Percentiles rank a stretch among this genome's conserved stretches.
Conservation (phyloP, 2,888 invertebrate genomes). For the Cosmia trapezina region DNA sequence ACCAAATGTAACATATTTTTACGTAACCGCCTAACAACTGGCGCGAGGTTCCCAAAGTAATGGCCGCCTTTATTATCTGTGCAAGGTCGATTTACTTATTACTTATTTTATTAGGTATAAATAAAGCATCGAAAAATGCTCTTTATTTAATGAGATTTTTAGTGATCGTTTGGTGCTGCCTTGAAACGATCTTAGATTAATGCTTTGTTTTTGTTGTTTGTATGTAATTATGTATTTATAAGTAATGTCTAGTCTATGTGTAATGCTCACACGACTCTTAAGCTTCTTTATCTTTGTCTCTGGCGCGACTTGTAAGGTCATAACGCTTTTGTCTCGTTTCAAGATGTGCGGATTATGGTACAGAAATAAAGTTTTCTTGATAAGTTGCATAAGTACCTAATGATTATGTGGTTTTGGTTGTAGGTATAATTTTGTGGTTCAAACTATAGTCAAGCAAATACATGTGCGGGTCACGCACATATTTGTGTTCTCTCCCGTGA, state of each 20-base stretch:
- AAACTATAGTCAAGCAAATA: no score
- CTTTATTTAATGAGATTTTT: conserved; percentile 62
- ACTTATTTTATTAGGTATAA: conserved; percentile 56
- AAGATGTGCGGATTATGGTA: conserved; percentile 28
- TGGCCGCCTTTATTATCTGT: conserved; percentile 76
- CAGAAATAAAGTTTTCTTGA: conserved; percentile 13
- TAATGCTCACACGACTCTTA: conserved; percentile 27
- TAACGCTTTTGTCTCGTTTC: conserved; percentile 15
- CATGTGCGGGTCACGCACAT: no score
- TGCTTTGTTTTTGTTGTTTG: conserved; percentile 36
- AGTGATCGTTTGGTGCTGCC: conserved; percentile 45
- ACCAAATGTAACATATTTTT: conserved; percentile 76
- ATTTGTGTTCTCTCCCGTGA: no score
- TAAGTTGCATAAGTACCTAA: conserved; percentile 1
- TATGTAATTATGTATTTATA: conserved; percentile 36
- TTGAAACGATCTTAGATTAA: conserved; percentile 48
- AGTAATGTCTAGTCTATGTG: conserved; percentile 24
- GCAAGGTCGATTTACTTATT: conserved; percentile 78
- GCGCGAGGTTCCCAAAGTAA: conserved; percentile 83
- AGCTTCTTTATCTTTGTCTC: conserved; percentile 22
- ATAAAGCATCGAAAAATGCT: conserved; percentile 67
- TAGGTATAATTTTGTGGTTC: background rate
- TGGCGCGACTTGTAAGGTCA: conserved; percentile 29
- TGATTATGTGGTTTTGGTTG: background rate
- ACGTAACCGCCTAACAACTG: conserved; percentile 81